These are phyloP conservation scores for Conus canariensis DNA, from an alignment of 2,888 invertebrate species.

Conservation along the genomic window DNA sequence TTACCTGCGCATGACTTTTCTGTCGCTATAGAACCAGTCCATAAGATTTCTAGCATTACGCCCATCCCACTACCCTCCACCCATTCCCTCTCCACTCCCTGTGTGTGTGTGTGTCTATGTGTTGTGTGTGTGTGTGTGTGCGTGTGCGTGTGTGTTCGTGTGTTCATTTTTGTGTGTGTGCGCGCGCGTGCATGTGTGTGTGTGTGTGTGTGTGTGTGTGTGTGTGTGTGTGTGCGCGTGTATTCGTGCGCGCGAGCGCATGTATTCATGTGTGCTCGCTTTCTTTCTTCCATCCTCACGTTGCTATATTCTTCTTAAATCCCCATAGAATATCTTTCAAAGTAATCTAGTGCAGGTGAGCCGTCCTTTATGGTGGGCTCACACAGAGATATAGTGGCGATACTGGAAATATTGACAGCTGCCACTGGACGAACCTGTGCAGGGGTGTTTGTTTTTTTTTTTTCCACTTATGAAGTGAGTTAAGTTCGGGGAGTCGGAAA, in stretches of 20 bases:
- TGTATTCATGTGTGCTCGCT: neutral
- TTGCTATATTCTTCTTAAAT: no score
- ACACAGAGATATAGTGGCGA: no score
- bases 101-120: neutral
- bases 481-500: neutral
- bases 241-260: neutral
- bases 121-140: constrained; percentile 34
- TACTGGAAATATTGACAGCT: no score
- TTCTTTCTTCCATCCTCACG: neutral
- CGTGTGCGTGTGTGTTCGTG: constrained; percentile 17
- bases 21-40: no score
- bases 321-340: no score
- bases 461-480: neutral
- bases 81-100: no score
- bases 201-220: constrained; percentile 25
- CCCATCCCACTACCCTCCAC: no score
- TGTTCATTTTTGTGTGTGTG: constrained; percentile 13
- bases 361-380: no score
- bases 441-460: neutral
- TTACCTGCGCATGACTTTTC: no score
- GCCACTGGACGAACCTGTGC: no score
- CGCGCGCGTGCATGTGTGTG: constrained; percentile 25
- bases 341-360: no score
- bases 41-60: no score
- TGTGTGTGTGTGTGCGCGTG: constrained; percentile 20